Evolutionary conservation across 2,888 invertebrate genomes (phyloP), one percentile per base, ranked within the genome.

Genomic region (Hypena proboscidalis): DNA sequence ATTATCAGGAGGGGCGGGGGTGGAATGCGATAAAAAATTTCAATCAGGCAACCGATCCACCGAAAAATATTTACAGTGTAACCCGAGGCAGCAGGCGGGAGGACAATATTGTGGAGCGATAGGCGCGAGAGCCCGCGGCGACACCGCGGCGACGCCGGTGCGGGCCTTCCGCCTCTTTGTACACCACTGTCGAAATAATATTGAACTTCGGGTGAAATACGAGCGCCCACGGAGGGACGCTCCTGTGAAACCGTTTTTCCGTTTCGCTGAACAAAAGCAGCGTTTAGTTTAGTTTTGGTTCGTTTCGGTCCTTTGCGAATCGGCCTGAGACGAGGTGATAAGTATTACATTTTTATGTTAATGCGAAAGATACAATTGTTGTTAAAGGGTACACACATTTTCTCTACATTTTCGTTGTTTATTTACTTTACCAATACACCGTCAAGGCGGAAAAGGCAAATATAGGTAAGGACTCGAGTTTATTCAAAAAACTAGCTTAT

Each of bases 11-110:
- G 67, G 73, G 71, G 76, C 60, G 74, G 76, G 80, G 82, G 75
- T 74, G 77, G 85, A 85, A 89, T 87, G 83, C 80, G 85, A 88
- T 88, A 90, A 87, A 85, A 88, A 47, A 74, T 85, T 90, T 90
- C 90, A 90, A 90, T 90, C 89, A 89, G 80, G 79, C 82, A 77
- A 78, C 85, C 81, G 73, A 77, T 78, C 85, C 81, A 73, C 84
- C 86, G 82, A 88, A 87, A 88, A 89, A 89, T 90, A 88, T 90
- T 85, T 88, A 88, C 88, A 82, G 80, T 83, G 85, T 89, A 89
- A 87, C 87, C 86, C 78, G 84, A 89, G 86, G 86, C 87, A 75
- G 61, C 69, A 65, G 71, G 71, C 70, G 62, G 75, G 83, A 83
- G 83, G 85, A 89, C 88, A 90, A 89, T 90, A 90, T 90, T 88